Evolutionary conservation across 2,888 invertebrate genomes (phyloP), one percentile per base, ranked within the genome.

Genomic region (Spodoptera littoralis): DNA sequence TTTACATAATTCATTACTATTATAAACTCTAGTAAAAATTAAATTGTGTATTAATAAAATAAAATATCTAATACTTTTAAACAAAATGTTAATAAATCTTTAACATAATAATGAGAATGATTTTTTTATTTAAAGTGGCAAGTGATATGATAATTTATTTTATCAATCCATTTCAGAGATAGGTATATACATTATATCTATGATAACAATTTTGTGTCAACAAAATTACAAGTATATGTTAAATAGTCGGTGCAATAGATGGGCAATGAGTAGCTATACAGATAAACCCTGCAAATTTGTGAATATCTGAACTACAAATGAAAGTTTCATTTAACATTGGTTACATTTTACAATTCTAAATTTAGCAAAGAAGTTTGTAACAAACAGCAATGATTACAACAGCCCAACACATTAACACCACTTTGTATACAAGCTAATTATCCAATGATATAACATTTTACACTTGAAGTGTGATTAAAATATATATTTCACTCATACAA

Each of bases 131-230:
- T 89, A 95, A 36, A 93, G 90, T 94, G 95, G 94, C 93, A 91
- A 95, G 95, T 96, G 96, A 96, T 96, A 96, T 96, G 96, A 95
- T 92, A 88, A 82, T 89, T 81, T 79, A 70, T 60, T 70, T 74
- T 73, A 83, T 80, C 74, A 82, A 84, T 84, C 76, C 79, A 78
- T 79, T 82, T 84, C 81, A 73, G 82, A 82, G 73, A 80, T 79
- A 80, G 52, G 67, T 85, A 86, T 85, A 85, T 87, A 87, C 86
- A 87, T 82, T 85, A 82, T 80, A 81, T 82, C 79, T 85, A 83
- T 84, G 82, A 86, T 83, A 87, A 84, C 81, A 76, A 79, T 84
- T 77, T 70, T 73, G 80, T 76, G 67, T 82, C 79, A 83, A 85
- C 81, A 76, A 79, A 83, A 85, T 80, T 79, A 84, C 75, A 80